Base-by-base conservation (phyloP, 2,113 vertebrate species). In the Pomatorhinus ruficollis region DNA sequence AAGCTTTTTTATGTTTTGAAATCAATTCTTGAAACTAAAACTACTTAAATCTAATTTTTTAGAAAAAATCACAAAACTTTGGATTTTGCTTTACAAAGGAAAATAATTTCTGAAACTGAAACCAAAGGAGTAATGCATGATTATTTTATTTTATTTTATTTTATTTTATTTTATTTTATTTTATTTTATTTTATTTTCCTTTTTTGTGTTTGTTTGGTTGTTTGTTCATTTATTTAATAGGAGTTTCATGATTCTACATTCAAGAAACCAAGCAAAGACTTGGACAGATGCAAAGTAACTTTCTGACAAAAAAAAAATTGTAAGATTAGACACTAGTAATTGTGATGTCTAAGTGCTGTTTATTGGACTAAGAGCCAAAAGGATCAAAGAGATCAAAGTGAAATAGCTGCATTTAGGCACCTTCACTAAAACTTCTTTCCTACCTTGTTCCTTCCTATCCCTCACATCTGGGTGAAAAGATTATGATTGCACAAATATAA, bases 41-140 rank as follows among this genome's bases (percentile, higher is more conserved):
- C 10, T 40, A 61, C 12, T 33, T 52, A 63, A 59, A 57, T 37
- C 8, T 57, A 0, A 5, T 23, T 63, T 84, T 60, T 63, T 12
- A 17, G 13, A 27, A 5, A 56, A 40, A 37, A 1, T 2, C 12
- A 11, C 15, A 8, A 76, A 61, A 49, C 7, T 31, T 15, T 25
- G 45, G 12, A 49, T 66, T 91, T 80, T 40, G 4, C 40, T 31
- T 61, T 66, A 59, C 4, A 50, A 30, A 54, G 12, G 24, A 59
- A 82, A 19, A 45, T 13, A 22, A 24, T 37, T 69, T 60, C 9
- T 40, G 64, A 94, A 83, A 23, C 2, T 30, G 35, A 89, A 59
- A 23, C 9, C 10, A 50, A 54, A 7, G 9, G 8, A 65, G 1
- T 60, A 33, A 40, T 52, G 19, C 2, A 5, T 27, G 9, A 2